Evolutionary conservation across 2,113 vertebrate genomes (phyloP).

Genomic region (Leuciscus idus): DNA sequence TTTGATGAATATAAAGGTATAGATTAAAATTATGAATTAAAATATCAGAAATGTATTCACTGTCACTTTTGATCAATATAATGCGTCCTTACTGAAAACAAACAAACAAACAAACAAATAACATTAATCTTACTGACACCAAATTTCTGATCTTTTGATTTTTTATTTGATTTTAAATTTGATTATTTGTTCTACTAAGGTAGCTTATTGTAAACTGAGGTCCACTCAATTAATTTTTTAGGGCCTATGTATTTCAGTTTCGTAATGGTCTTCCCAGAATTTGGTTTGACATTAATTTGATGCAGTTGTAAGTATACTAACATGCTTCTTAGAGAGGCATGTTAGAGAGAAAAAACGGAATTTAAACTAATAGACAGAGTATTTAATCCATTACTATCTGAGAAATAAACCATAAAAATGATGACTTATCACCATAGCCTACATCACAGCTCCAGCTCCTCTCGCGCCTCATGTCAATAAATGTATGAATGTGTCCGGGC

Average conservation of each 20-base stretch:
- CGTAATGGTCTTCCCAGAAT: neutral
- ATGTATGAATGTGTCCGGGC: conserved; percentile 39
- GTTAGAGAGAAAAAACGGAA: neutral
- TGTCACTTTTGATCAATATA: neutral
- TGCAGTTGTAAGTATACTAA: neutral
- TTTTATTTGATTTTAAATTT: no score
- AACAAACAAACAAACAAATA: no score
- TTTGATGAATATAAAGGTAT: neutral
- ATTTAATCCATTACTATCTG: neutral
- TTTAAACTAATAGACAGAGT: neutral
- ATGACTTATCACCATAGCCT: neutral
- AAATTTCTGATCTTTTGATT: neutral
- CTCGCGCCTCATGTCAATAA: conserved; percentile 41
- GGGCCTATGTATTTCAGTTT: neutral
- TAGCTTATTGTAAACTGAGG: neutral
- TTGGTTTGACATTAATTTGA: neutral
- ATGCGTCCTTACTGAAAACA: no score
- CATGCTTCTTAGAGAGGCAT: neutral
- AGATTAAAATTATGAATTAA: neutral
- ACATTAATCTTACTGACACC: neutral
- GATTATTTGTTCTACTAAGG: no score
- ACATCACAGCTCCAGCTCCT: neutral
- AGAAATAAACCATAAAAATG: neutral
- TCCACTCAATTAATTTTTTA: neutral
- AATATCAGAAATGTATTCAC: neutral